Percentiles rank a stretch among this genome's conserved stretches.
Conservation (phyloP, 2,888 invertebrate genomes). For the Hirtodrosophila confusa region DNA sequence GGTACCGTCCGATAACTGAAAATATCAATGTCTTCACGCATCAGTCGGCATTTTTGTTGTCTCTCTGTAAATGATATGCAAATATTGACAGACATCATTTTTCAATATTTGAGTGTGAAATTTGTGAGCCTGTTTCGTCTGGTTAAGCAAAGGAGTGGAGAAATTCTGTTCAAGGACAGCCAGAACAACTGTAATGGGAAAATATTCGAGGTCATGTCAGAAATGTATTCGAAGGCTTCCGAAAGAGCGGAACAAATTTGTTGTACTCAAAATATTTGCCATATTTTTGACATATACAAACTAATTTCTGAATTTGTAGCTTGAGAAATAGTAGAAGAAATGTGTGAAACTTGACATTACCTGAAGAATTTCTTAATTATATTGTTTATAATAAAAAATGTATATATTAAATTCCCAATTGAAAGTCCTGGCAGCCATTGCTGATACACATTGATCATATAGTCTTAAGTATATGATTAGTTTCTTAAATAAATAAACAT, state of each 20-base stretch:
- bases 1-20: constrained; percentile 7
- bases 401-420: too few species aligned
- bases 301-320: background rate
- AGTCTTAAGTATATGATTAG: too few species aligned
- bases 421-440: too few species aligned
- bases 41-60: constrained; percentile 10
- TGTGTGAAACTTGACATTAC: too few species aligned
- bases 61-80: constrained; percentile 65
- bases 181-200: constrained; percentile 3
- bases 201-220: constrained; percentile 31
- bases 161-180: constrained; percentile 39
- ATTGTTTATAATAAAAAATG: too few species aligned
- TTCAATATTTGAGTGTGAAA: constrained; percentile 74
- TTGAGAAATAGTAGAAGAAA: too few species aligned
- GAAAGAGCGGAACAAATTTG: constrained; percentile 14
- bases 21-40: constrained; percentile 50
- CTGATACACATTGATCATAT: too few species aligned
- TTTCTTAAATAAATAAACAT: too few species aligned
- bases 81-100: constrained; percentile 78
- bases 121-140: constrained; percentile 15
- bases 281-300: background rate
- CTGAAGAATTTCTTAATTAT: too few species aligned
- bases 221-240: constrained; percentile 1
- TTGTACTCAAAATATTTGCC: background rate
- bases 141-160: constrained; percentile 48